Conservation (phyloP, 1,140 invertebrate species). For the Microvelia longipes region DNA sequence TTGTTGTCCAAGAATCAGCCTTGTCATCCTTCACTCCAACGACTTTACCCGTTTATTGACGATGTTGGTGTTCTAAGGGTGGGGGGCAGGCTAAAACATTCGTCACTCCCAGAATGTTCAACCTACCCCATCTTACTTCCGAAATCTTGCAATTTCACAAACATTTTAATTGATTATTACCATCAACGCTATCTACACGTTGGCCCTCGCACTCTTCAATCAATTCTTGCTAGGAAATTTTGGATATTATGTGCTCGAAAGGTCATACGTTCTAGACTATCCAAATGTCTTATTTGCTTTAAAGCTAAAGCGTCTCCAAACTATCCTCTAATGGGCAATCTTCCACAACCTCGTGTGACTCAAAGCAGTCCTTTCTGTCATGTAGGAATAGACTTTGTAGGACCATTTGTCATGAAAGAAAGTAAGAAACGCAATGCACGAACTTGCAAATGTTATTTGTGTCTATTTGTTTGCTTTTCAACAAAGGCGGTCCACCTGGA, state of each 20-base stretch:
- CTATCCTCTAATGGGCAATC: constrained; percentile 4
- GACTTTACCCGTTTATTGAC: constrained; percentile 25
- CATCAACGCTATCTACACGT: constrained; percentile 24
- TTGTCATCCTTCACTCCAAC: background rate
- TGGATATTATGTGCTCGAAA: background rate
- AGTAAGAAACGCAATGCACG: constrained; percentile 9
- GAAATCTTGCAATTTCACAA: constrained; percentile 18
- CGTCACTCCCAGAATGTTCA: constrained; percentile 22
- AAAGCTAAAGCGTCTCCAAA: background rate
- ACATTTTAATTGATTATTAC: constrained; percentile 19
- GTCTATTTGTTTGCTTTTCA: constrained; percentile 22
- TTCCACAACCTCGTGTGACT: constrained; percentile 2
- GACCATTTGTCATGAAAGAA: constrained; percentile 23
- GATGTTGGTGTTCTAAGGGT: constrained; percentile 26
- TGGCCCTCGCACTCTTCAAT: constrained; percentile 15
- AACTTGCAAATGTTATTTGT: constrained; percentile 20
- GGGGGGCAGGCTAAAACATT: constrained; percentile 26
- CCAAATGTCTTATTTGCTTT: constrained; percentile 3
- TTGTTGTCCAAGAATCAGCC: background rate
- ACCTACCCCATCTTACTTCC: constrained; percentile 31
- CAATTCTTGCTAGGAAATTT: background rate
- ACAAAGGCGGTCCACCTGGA: constrained; percentile 27
- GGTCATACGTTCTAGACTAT: background rate
- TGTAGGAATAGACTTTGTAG: constrained; percentile 28
- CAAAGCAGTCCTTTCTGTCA: constrained; percentile 22